Conservation (phyloP, 2,113 vertebrate genomes). For the Cervus canadensis region DNA sequence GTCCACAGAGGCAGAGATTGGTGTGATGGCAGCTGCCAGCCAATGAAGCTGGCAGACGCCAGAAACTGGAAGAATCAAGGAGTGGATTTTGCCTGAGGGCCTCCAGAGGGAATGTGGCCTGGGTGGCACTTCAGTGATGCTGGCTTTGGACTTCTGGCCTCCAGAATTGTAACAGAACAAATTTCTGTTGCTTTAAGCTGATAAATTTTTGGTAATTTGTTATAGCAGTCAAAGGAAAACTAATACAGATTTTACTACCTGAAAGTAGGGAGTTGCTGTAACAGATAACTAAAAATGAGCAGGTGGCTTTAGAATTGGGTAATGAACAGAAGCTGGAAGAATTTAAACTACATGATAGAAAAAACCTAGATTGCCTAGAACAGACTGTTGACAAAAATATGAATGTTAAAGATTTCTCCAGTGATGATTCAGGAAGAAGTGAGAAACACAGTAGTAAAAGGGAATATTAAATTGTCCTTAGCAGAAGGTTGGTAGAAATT, state of each 20-base stretch:
- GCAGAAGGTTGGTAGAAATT: not conserved
- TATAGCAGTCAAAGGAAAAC: not conserved
- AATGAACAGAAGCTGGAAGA: not conserved
- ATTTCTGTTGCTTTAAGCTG: not conserved
- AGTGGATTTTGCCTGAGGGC: not conserved
- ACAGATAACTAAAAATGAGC: not conserved
- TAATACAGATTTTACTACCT: not conserved
- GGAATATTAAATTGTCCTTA: not conserved
- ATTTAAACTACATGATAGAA: not conserved
- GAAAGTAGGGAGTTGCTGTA: not conserved
- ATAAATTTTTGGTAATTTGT: not conserved
- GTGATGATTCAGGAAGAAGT: not conserved
- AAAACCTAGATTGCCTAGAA: not conserved
- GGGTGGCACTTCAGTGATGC: not conserved
- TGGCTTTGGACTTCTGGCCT: not conserved
- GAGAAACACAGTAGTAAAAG: not conserved
- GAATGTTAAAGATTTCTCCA: not conserved
- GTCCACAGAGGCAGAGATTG: not conserved
- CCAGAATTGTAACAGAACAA: not conserved
- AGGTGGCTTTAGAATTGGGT: not conserved
- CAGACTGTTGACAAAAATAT: not conserved
- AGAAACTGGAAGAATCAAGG: not conserved
- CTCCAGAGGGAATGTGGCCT: not conserved
- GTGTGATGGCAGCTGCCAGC: not conserved
- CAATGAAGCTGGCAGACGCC: not conserved